These are phyloP conservation scores for Bruchidius siliquastri DNA, from an alignment of 2,888 invertebrate species.

Conservation along the genomic window DNA sequence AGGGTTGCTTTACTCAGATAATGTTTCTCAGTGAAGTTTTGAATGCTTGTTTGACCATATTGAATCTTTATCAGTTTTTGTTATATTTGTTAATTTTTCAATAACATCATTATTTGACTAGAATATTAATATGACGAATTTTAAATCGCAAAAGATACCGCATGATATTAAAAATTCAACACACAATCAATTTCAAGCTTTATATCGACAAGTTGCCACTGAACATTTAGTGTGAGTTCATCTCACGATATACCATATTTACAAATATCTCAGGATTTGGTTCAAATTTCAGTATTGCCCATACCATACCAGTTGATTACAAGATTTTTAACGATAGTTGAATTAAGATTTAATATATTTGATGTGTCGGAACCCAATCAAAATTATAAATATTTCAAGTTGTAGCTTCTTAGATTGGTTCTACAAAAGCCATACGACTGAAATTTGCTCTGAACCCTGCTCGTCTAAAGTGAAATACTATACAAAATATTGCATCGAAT, in stretches of 20 bases:
- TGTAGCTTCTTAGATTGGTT: too few relatives aligned
- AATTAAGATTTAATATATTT: too few relatives aligned
- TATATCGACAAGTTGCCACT: conserved; percentile 33
- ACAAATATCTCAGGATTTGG: background rate
- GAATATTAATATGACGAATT: background rate
- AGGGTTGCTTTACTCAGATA: too few relatives aligned
- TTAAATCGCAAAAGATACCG: background rate
- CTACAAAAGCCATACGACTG: too few relatives aligned
- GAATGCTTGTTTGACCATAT: too few relatives aligned
- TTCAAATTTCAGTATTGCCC: background rate
- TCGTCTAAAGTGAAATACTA: conserved; percentile 22
- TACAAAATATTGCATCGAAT: conserved; percentile 33
- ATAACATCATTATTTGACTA: background rate
- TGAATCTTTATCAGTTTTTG: too few relatives aligned
- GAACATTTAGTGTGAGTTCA: conserved; percentile 27
- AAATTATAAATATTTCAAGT: too few relatives aligned
- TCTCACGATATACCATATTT: conserved; percentile 2
- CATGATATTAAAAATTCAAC: background rate
- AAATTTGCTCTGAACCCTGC: background rate
- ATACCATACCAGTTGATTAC: too few relatives aligned
- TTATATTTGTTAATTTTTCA: too few relatives aligned
- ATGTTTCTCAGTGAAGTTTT: too few relatives aligned
- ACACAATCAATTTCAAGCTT: background rate
- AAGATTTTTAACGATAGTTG: too few relatives aligned
- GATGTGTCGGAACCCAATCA: too few relatives aligned